Base-by-base conservation (phyloP, 2,797 vertebrate genomes). In the Amblyopsis hoosieri region DNA sequence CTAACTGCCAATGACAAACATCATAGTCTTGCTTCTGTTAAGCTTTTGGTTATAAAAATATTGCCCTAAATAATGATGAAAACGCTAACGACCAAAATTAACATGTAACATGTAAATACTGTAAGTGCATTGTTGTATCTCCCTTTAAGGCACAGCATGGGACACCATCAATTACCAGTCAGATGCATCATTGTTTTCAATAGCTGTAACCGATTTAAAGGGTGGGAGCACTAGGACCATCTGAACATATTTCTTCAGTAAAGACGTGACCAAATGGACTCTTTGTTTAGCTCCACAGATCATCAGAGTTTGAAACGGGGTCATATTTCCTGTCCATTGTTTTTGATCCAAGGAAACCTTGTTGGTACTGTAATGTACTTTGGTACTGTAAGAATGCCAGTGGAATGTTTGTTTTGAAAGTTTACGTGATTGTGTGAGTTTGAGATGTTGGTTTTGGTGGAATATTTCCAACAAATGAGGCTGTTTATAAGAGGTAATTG, bases 391-490 rank as follows among this genome's bases (percentile, higher is more conserved):
- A 63, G 64, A 83, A 62, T 64, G 8, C 29, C 47, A 31, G 47
- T 60, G 60, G 60, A 76, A 71, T 78, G 76, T 81, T 83, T 75
- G 61, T 66, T 62, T 7, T 23, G 29, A 33, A 63, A 65, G 52
- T 50, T 75, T 31, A 53, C 66, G 65, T 45, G 58, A 48, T 11
- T 61, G 42, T 82, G 74, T 49, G 45, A 67, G 23, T 59, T 42
- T 66, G 48, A 60, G 66, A 17, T 9, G 19, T 12, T 60, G 17
- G 37, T 29, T 49, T 61, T 48, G 57, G 55, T 54, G 54, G 45
- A 12, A 47, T 50, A 52, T 15, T 33, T 55, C 15, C 45, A 19
- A 6, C 42, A 46, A 19, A 6, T 2, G 12, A 7, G 12, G 4
- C 31, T 45, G 12, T 42, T 13, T 23, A 23, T 23, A 8, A 37